Base-by-base conservation (phyloP, 1,140 invertebrate species). In the Panagrolaimus sp. region DNA sequence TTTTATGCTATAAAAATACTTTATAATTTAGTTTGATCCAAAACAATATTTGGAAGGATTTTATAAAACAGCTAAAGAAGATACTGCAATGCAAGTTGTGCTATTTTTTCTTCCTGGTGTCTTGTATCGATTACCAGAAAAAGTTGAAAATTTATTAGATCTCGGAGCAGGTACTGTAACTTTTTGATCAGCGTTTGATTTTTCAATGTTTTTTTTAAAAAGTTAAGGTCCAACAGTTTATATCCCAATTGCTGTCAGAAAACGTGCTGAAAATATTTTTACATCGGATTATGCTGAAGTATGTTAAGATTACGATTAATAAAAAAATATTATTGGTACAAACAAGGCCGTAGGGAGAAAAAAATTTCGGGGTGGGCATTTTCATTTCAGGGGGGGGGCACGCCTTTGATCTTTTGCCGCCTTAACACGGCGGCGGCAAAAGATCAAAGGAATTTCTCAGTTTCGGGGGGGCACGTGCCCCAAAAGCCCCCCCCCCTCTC, bases 31-130 rank as follows among this genome's bases (percentile, higher is more conserved):
- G 78, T 80, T 80, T 67, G 74, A 76, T 48, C 78, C 78, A 12
- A 45, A 66, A 15, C 68, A 77, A 17, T 80, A 80, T 63, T 68
- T 80, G 21, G 69, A 77, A 26, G 73, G 72, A 6, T 80, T 80
- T 71, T 80, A 80, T 67, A 77, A 69, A 43, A 63, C 73, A 7
- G 70, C 76, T 0, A 70, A 68, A 28, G 80, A 82, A 52, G 80
- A 82, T 69, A 70, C 63, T 8, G 80, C 80, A 12, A 82, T 82
- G 80, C 78, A 81, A 63, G 71, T 83, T n/a, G 73, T 83, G 24
- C 68, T 81, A n/a, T 81, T 82, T 62, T 83, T 82, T 52, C 70
- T 82, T 8, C 81, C 80, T 3, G 80, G 80, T 44, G 83, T 82
- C 17, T 66, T 83, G 10, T 82, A 80, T 63, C 70, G 80, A 45